Conservation (phyloP, 2,113 vertebrate species). For the Cyanoramphus novaezelandiae region DNA sequence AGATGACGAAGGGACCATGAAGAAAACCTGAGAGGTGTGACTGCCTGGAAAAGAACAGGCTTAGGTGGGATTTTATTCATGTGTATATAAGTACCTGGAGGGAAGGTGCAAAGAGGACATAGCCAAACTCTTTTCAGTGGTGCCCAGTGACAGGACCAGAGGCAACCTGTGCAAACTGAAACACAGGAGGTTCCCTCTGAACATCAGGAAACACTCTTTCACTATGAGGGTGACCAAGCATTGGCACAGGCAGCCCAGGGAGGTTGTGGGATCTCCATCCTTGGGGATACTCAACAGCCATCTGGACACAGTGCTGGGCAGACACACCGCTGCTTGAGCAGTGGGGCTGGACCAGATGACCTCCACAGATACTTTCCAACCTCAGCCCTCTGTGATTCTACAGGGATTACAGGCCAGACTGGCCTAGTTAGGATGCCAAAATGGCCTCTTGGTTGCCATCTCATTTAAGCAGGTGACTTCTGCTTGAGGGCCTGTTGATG, state of each 20-base stretch:
- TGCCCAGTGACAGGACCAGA: neutral
- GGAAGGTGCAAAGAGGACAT: neutral
- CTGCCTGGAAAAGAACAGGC: neutral
- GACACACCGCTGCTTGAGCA: neutral
- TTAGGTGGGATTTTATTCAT: neutral
- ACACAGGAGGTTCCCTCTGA: neutral
- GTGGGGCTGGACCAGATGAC: neutral
- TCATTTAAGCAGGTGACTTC: neutral
- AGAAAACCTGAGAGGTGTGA: neutral
- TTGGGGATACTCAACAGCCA: neutral
- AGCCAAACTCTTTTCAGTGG: neutral
- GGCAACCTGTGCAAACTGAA: neutral
- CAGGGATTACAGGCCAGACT: neutral
- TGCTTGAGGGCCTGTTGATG: neutral
- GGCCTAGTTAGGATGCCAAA: neutral
- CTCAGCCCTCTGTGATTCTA: neutral
- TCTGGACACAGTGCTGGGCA: neutral
- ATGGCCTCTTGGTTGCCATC: neutral
- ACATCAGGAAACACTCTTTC: neutral
- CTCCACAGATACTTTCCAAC: neutral
- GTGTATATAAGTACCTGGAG: neutral
- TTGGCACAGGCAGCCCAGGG: neutral
- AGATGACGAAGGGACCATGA: neutral
- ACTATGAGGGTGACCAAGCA: neutral
- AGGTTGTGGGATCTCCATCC: neutral